These are phyloP conservation scores for Dasyurus viverrinus DNA, from an alignment of 2,113 vertebrate genomes.

Conservation along the genomic window DNA sequence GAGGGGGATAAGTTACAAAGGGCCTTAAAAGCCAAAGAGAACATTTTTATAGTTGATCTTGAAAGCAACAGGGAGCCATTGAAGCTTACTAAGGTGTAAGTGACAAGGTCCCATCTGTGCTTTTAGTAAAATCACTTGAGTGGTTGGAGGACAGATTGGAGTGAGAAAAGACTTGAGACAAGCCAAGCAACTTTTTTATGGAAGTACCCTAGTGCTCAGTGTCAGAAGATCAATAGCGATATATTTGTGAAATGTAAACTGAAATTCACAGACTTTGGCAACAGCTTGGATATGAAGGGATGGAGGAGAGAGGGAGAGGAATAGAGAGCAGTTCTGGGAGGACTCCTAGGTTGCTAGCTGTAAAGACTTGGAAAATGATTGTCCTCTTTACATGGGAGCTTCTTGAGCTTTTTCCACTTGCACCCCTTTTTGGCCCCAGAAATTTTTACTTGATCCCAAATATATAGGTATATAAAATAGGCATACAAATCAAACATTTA, in stretches of 20 bases:
- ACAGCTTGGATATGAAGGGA: not conserved
- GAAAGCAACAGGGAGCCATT: not conserved
- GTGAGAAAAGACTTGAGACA: not conserved
- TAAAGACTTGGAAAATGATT: not conserved
- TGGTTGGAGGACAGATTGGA: not conserved
- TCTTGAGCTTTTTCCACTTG: too few relatives aligned
- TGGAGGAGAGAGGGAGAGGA: not conserved
- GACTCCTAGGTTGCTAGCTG: not conserved
- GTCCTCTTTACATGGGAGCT: not conserved
- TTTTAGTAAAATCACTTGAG: not conserved
- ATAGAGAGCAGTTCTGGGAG: not conserved
- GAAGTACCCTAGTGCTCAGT: too few relatives aligned
- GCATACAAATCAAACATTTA: too few relatives aligned
- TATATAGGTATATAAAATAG: too few relatives aligned
- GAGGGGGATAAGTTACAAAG: not conserved
- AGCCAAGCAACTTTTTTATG: not conserved
- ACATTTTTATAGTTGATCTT: not conserved
- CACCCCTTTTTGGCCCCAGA: too few relatives aligned
- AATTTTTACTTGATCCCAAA: too few relatives aligned
- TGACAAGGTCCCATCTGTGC: too few relatives aligned
- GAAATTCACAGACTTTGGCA: not conserved
- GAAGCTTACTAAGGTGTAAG: not conserved
- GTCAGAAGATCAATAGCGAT: not conserved
- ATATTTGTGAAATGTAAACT: not conserved
- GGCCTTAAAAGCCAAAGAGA: too few relatives aligned